These are phyloP conservation scores for Elephantulus edwardii DNA, from an alignment of 2,113 vertebrate species.

Conservation along the genomic window DNA sequence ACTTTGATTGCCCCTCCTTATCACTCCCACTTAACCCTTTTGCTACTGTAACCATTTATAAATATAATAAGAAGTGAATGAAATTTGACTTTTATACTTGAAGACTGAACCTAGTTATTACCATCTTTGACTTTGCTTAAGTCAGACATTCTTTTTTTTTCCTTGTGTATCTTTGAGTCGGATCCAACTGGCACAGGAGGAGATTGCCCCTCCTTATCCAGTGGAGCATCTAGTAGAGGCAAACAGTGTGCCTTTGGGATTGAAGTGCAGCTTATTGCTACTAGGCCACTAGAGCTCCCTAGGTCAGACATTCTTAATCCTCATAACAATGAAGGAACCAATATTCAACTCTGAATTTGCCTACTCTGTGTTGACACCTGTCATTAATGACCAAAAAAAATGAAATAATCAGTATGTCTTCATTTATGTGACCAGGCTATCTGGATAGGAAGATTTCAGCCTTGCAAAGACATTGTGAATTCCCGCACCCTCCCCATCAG, in stretches of 20 bases:
- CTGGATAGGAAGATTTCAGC: conserved; percentile 11
- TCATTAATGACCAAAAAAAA: conserved; percentile 40
- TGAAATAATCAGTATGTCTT: not conserved
- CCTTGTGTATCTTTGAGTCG: too few relatives aligned
- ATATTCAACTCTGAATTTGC: conserved; percentile 9
- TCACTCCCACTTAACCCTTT: not conserved
- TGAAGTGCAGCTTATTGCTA: too few relatives aligned
- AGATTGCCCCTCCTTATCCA: too few relatives aligned
- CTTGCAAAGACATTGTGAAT: conserved; percentile 29
- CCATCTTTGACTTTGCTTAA: not conserved
- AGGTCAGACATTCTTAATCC: not conserved
- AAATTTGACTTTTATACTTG: conserved; percentile 13
- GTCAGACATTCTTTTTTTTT: not conserved
- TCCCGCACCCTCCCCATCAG: conserved; percentile 13
- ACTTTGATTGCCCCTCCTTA: not conserved
- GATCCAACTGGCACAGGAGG: too few relatives aligned
- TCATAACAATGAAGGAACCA: conserved; percentile 25
- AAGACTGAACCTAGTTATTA: not conserved
- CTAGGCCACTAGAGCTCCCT: too few relatives aligned
- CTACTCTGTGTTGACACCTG: not conserved
- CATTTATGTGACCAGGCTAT: conserved; percentile 11
- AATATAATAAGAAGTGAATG: not conserved
- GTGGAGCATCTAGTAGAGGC: too few relatives aligned
- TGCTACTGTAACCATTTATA: not conserved
- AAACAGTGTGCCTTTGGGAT: too few relatives aligned